These are phyloP conservation scores for Maniola jurtina DNA, from an alignment of 1,140 invertebrate species.

Conservation along the genomic window DNA sequence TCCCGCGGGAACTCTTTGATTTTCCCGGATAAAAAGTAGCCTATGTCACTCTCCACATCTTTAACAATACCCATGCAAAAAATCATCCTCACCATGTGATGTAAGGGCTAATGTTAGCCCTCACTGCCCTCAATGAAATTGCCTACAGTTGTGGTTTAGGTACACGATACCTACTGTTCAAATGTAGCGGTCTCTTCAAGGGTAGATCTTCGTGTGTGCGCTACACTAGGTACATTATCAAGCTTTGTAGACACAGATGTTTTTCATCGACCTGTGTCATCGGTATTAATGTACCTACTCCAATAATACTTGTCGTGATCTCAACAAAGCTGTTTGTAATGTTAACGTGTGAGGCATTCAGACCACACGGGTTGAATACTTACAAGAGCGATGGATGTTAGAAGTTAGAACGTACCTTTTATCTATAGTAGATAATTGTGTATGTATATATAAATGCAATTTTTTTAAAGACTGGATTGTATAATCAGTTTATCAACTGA, in stretches of 20 bases:
- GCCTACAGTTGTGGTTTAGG: neutral
- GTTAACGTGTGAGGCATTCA: constrained; percentile 63
- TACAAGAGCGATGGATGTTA: constrained; percentile 6
- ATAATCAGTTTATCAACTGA: constrained; percentile 3
- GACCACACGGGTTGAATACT: constrained; percentile 62
- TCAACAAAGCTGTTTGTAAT: constrained; percentile 63
- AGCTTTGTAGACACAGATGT: constrained; percentile 70
- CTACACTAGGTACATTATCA: constrained; percentile 51
- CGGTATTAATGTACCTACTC: constrained; percentile 67
- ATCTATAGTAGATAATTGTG: neutral
- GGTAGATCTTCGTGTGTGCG: constrained; percentile 57
- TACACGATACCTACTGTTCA: neutral
- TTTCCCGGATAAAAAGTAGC: no score
- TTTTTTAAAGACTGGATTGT: constrained; percentile 12
- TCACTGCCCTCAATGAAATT: neutral
- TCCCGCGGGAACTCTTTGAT: no score
- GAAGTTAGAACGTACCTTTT: constrained; percentile 9
- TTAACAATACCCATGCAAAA: no score
- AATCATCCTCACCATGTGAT: no score
- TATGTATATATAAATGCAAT: neutral
- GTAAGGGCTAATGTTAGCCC: no score
- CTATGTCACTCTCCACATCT: no score
- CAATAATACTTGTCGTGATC: constrained; percentile 60
- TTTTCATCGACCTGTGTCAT: constrained; percentile 73
- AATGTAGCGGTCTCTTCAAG: constrained; percentile 8